Base-by-base conservation (phyloP, 35 echinoderm and acorn worm genomes). In the Heliocidaris tuberculata region DNA sequence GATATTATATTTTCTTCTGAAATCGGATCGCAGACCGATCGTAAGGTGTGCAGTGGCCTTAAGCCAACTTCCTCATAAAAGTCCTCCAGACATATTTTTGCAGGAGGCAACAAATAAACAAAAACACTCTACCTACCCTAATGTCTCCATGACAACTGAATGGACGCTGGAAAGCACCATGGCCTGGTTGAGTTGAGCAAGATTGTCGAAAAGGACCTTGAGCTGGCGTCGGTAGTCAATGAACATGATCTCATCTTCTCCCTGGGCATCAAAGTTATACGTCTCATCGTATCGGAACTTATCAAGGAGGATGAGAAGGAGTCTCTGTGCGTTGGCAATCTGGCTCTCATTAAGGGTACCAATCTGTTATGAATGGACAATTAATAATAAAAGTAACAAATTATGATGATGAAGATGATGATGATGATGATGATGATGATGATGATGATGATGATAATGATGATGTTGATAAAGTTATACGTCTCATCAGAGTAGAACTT, bases 221-320 rank as follows among this genome's bases (percentile, higher is more conserved):
- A 99, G 90, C 92, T 99, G 97, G 91, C 97, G 95, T 21, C 98
- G 86, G 90, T 99, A 99, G 59, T 99, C 98, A 48, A 97, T 92
- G 78, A 99, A 99, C 98, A 99, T 97, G 48, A 97, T 97, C 90
- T 99, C 98, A 50, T 99, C 98, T 87, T 99, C 98, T 16, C 98
- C 98, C 94, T 99, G 97, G 4, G 95, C 93, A 35, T 99, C 98
- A 97, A 99, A 99, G 95, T 99, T 97, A 93, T 99, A 99, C 6
- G 95, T 95, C 31, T 97, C 97, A 42, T 99, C 98, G 85, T 97
- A 99, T 31, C 96, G 96, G 94, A 97, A 99, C 94, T 99, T 99
- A 92, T 97, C 94, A 5, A 99, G 93, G 85, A 99, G 94, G 10
- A 97, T 94, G 24, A 94, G 92, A 5, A 99, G 96, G 31, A 99